Evolutionary conservation across 2,113 vertebrate species (phyloP), one percentile per base, ranked within the genome.

Genomic region (Eidolon helvum): DNA sequence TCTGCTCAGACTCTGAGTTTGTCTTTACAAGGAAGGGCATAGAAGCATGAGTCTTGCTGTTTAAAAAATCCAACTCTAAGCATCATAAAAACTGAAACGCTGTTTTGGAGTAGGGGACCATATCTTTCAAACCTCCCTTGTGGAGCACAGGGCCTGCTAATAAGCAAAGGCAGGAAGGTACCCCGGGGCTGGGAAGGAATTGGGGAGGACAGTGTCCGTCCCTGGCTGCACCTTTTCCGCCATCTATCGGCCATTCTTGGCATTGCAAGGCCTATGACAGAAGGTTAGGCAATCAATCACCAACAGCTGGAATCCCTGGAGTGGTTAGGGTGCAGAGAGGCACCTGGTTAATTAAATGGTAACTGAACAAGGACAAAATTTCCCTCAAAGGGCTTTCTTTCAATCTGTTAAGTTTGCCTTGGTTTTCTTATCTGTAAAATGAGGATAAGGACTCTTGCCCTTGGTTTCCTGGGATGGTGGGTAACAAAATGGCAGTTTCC

Each of bases 241-340:
- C 97, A 94, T 92, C 97, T 98, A 26, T 93, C 1, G 92, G 95
- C 65, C 55, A 24, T 55, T 26, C 10, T 12, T 65, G 86, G 77
- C 83, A 40, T 86, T 95, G 75, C 95, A 97, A 85, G 61, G 35
- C 14, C 28, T 61, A 10, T 43, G 16, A 22, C 71, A 10, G 69
- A 33, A 68, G 45, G 19, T 10, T 1, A 1, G n/a, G 38, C 55
- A 6, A 24, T 89, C 30, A 8, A 21, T 89, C 30, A 72, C 28
- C 14, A n/a, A 15, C 12, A 28, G 61, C 75, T 83, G 40, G 40
- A 4, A 24, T 7, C 57, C 66, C 38, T 26, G 5, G 21, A 30
- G 50, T 43, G 74, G 35, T 80, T 57, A 65, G 21, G 7, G 61
- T 40, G 14, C 50, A 66, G 11, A 96, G 40, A 66, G 43, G 24